A percentile compares a stretch with the other conserved stretches of the same genome.
These are phyloP conservation scores for Dicycla oo DNA, from an alignment of 2,888 invertebrate genomes.

Conservation along the genomic window DNA sequence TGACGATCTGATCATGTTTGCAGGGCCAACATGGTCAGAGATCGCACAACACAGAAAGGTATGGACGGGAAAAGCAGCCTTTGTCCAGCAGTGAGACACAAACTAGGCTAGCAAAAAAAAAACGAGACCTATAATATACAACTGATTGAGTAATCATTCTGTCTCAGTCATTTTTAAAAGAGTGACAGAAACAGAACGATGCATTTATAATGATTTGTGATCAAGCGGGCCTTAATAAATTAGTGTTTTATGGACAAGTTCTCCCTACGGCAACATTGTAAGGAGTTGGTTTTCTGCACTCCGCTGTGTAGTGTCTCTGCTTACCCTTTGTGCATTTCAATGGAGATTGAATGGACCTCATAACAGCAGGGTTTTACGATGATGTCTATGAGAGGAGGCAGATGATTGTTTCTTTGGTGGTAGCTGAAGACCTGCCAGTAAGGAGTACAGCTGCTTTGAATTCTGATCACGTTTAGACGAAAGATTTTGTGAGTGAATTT, in stretches of 20 bases:
- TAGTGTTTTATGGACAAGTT: neutral
- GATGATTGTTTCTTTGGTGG: constrained; percentile 42
- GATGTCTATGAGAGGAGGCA: constrained; percentile 34
- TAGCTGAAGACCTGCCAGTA: neutral
- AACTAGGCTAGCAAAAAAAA: no score
- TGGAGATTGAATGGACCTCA: constrained; percentile 52
- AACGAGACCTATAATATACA: no score
- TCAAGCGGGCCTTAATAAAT: neutral
- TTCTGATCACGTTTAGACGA: neutral
- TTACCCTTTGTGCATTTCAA: constrained; percentile 52
- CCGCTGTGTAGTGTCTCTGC: neutral
- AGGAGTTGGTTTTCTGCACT: constrained; percentile 14
- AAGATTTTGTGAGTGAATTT: neutral
- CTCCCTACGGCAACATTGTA: neutral
- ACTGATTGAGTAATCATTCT: neutral
- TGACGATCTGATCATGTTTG: no score
- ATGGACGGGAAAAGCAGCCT: no score
- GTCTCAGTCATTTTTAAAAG: neutral
- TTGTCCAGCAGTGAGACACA: no score
- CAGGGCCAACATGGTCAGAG: no score
- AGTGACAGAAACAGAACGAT: neutral
- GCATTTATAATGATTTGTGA: neutral
- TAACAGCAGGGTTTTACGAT: constrained; percentile 56
- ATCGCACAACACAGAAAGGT: no score
- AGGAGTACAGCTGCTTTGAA: neutral